phyloP scores from a whole-genome alignment of 2,113 vertebrate species.

The Strigops habroptila region DNA sequence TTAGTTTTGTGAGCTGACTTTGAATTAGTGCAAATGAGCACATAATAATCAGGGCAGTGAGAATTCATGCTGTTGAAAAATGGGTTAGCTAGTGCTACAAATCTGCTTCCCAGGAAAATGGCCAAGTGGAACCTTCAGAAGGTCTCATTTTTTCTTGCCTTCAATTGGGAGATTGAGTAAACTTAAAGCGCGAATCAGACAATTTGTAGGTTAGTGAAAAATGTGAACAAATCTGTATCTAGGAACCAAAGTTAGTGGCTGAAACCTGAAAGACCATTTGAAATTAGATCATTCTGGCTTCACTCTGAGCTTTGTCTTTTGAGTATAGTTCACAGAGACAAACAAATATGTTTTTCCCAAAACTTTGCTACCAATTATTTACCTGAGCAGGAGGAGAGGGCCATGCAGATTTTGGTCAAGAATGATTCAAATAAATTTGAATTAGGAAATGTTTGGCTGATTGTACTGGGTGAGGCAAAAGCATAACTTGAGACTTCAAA shows the following conservation, averaged over 20 bases:
- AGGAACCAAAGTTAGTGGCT: neutral
- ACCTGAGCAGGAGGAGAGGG: neutral
- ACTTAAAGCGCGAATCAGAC: neutral
- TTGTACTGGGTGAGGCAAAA: neutral
- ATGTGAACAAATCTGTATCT: neutral
- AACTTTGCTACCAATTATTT: neutral
- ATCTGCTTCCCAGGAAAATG: conserved; percentile 52
- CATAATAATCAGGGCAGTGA: conserved; percentile 54
- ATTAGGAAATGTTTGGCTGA: neutral
- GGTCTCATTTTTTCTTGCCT: neutral
- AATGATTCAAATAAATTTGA: neutral
- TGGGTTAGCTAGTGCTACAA: conserved; percentile 40
- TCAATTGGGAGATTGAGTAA: neutral
- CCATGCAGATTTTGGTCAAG: neutral
- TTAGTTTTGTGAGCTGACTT: conserved; percentile 31
- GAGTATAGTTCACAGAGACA: neutral
- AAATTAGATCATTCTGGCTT: neutral
- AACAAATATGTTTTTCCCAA: neutral
- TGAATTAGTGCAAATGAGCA: conserved; percentile 43
- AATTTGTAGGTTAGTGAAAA: neutral
- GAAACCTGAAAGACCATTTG: neutral
- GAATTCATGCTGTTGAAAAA: conserved; percentile 55
- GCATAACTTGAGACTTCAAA: neutral
- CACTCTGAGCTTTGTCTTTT: neutral
- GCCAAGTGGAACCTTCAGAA: conserved; percentile 12